Conservation (phyloP, 1,140 invertebrate genomes). For the Nilaparvata lugens region DNA sequence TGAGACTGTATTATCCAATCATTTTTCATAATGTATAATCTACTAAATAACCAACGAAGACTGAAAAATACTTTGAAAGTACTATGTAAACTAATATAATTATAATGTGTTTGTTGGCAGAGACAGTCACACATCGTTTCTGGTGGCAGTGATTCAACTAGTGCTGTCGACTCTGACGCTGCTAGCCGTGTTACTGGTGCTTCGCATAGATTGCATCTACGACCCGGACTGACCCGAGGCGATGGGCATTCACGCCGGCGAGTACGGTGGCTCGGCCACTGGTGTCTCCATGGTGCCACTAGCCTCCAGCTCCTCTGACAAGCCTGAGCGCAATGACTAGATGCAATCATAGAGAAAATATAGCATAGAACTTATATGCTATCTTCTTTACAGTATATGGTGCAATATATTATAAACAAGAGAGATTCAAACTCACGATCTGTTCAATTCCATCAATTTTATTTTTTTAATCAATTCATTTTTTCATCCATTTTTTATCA, state of each 20-base stretch:
- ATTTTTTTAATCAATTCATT: too few relatives aligned
- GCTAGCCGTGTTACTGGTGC: conserved; percentile 5
- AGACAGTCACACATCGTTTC: conserved; percentile 9
- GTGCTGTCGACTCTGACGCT: conserved; percentile 14
- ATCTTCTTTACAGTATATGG: too few relatives aligned
- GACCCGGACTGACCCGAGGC: conserved; percentile 23
- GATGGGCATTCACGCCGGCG: conserved; percentile 1
- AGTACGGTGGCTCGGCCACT: conserved; percentile 5
- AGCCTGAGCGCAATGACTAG: background rate
- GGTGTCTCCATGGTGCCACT: conserved; percentile 11
- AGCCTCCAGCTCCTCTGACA: conserved; percentile 9
- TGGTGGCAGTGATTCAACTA: conserved; percentile 13
- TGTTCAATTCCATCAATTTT: too few relatives aligned
- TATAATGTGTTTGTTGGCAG: conserved; percentile 9
- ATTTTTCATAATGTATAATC: too few relatives aligned
- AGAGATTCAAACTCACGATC: too few relatives aligned
- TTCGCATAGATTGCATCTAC: conserved; percentile 18
- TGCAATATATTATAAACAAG: too few relatives aligned
- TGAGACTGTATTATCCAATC: too few relatives aligned
- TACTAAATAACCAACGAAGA: background rate
- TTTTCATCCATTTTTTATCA: too few relatives aligned
- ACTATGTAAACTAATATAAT: background rate
- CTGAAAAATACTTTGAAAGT: background rate
- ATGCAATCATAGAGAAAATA: too few relatives aligned
- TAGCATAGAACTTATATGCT: too few relatives aligned